A percentile compares a stretch with the other conserved stretches of the same genome.
phyloP scores from a whole-genome alignment of 2,888 invertebrate species.

The Ptycholaimellus sp. region DNA sequence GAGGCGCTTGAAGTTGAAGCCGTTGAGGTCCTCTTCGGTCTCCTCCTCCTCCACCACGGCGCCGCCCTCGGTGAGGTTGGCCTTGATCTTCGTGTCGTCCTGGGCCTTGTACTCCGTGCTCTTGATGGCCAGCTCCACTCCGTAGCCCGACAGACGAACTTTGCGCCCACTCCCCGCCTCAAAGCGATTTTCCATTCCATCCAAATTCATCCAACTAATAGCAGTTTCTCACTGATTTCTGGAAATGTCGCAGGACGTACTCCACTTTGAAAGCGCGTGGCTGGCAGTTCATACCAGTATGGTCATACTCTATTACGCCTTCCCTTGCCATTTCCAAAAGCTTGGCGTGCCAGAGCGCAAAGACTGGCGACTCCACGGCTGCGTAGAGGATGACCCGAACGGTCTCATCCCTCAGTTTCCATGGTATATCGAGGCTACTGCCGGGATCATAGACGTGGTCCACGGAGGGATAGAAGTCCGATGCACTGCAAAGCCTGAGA shows the following conservation, averaged over 20 bases:
- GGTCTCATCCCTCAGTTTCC: slow-evolving; percentile 43
- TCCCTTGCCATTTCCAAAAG: slow-evolving; percentile 43
- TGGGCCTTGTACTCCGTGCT: slow-evolving; percentile 97
- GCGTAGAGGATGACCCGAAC: slow-evolving; percentile 51
- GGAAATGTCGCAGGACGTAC: slow-evolving; percentile 65
- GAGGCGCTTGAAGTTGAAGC: slow-evolving; percentile 66
- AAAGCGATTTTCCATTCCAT: background rate
- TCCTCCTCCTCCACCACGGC: slow-evolving; percentile 27
- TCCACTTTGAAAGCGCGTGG: no score
- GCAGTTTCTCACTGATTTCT: slow-evolving; percentile 37
- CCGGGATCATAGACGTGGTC: slow-evolving; percentile 15
- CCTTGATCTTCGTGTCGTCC: slow-evolving; percentile 46
- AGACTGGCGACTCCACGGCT: slow-evolving; percentile 52
- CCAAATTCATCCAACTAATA: background rate
- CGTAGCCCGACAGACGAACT: slow-evolving; percentile 74
- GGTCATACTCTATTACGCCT: no score
- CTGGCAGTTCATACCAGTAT: no score
- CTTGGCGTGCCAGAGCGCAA: slow-evolving; percentile 47
- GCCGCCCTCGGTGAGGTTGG: slow-evolving; percentile 1
- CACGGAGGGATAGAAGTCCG: slow-evolving; percentile 9
- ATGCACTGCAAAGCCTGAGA: no score
- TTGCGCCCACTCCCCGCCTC: slow-evolving; percentile 18
- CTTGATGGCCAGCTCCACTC: slow-evolving; percentile 89
- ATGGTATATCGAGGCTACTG: slow-evolving; percentile 38
- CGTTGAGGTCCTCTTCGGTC: slow-evolving; percentile 47